Evolutionary conservation across 2,113 vertebrate genomes (phyloP), one percentile per base, ranked within the genome.

Genomic region (Python bivittatus): DNA sequence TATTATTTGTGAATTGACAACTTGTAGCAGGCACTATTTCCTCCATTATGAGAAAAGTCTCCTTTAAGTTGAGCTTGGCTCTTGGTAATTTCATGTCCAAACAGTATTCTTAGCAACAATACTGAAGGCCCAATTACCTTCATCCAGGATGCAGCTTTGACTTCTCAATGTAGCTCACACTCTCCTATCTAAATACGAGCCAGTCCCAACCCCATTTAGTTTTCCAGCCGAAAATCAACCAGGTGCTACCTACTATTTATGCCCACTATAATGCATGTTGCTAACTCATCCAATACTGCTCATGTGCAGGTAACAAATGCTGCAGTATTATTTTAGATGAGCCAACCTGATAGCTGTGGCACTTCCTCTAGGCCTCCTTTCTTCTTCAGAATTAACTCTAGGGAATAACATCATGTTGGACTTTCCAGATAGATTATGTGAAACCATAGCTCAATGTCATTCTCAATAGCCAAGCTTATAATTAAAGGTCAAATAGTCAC

Each of bases 401-500:
- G 98, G 98, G 98, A 98, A 97, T 93, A 91, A 98, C 98, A 98
- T 98, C 98, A 98, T 96, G 98, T 98, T 97, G 97, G 98, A 97
- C 96, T 98, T 98, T 98, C 98, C 98, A 98, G 98, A 98, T 98
- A 98, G 98, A 98, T 98, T 98, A 97, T 97, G 97, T 97, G 97
- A 96, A 98, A 97, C 98, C 98, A 98, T 98, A 98, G 98, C 98
- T 98, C 98, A 98, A 97, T 98, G 98, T 98, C 97, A 98, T 98
- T 98, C 98, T 97, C 98, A 98, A 98, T 97, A 97, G 97, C 98
- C 98, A 97, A 98, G 96, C 97, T 98, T 98, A 98, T 99, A 99
- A 99, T 99, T 99, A 99, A 99, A 99, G 99, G 99, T 99, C 98
- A 99, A 98, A 98, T 97, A 98, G 98, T 99, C 99, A 98, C 98